Evolutionary conservation across 2,888 invertebrate genomes (phyloP).

Genomic region (Meta bourneti): DNA sequence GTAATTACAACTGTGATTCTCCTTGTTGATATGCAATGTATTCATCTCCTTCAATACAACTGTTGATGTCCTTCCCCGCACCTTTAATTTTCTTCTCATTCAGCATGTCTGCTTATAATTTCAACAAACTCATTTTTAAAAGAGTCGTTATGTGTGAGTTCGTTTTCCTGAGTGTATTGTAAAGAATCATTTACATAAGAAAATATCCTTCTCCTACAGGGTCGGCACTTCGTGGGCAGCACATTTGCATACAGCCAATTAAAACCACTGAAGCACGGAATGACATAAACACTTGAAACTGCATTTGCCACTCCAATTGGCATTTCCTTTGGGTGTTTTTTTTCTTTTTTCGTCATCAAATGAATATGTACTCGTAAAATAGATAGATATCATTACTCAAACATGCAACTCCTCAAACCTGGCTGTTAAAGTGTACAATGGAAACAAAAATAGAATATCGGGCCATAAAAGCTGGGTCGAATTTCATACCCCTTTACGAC

Average conservation of each 20-base stretch:
- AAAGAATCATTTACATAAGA: not conserved
- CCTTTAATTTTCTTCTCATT: too few relatives aligned
- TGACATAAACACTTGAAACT: not conserved
- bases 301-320: not conserved
- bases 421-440: not conserved
- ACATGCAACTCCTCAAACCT: too few relatives aligned
- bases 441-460: constrained; percentile 20
- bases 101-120: too few relatives aligned
- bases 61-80: too few relatives aligned
- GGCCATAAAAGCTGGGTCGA: constrained; percentile 33
- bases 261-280: not conserved
- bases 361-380: not conserved
- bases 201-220: not conserved
- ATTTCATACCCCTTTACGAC: constrained; percentile 30
- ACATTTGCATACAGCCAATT: not conserved
- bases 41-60: not conserved
- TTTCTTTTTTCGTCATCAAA: not conserved
- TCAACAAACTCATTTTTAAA: not conserved
- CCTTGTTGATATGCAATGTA: not conserved
- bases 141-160: not conserved
- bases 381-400: not conserved
- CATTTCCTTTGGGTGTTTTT: too few relatives aligned
- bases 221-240: not conserved
- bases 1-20: not conserved
- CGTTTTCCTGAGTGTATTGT: not conserved